Percentiles rank a stretch among this genome's conserved stretches.
phyloP scores from a whole-genome alignment of 2,888 invertebrate species.

The Oxycera nigricornis region DNA sequence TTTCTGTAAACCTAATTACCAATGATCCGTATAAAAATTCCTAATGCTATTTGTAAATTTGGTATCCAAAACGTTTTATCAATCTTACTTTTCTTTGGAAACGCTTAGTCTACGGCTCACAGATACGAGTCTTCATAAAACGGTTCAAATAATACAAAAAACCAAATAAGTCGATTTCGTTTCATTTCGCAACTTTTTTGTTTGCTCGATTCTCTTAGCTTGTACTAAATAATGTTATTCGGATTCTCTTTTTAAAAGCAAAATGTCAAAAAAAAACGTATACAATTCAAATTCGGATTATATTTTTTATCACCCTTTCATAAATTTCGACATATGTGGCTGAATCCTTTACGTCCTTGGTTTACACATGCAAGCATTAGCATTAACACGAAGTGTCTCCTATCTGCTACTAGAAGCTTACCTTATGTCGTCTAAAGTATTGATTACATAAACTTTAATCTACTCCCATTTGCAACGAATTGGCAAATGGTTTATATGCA shows the following conservation, averaged over 20 bases:
- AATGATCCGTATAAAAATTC: neutral
- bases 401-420: no score
- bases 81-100: slow-evolving; percentile 11
- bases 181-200: neutral
- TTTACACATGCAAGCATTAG: no score
- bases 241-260: neutral
- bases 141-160: neutral
- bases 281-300: slow-evolving; percentile 32
- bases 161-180: neutral
- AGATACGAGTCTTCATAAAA: slow-evolving; percentile 33
- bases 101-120: slow-evolving; percentile 23
- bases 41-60: slow-evolving; percentile 19
- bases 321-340: neutral
- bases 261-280: slow-evolving; percentile 11
- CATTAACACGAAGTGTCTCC: no score
- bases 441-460: no score
- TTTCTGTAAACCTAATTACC: slow-evolving; percentile 7
- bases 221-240: neutral
- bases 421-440: no score
- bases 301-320: neutral
- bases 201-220: neutral
- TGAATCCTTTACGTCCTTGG: no score
- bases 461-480: no score
- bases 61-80: slow-evolving; percentile 14
- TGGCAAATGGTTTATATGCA: no score